A percentile compares a stretch with the other conserved stretches of the same genome.
phyloP scores from a whole-genome alignment of 2,888 invertebrate species.

The Eumerus sabulonum region DNA sequence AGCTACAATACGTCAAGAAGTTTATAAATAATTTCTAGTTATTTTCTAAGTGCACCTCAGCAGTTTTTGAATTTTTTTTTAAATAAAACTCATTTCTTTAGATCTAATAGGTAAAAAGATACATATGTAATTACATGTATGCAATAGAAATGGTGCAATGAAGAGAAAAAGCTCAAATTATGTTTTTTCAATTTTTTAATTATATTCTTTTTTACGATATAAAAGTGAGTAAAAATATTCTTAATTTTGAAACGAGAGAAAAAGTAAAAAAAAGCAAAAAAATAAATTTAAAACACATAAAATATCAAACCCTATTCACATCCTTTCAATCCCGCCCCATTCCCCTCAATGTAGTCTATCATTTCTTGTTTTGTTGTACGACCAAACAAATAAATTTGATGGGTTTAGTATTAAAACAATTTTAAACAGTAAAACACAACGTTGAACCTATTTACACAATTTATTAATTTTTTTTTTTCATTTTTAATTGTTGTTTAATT shows the following conservation, averaged over 20 bases:
- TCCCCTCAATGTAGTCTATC: slow-evolving; percentile 80
- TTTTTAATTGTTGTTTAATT: slow-evolving; percentile 3
- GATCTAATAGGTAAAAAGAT: slow-evolving; percentile 29
- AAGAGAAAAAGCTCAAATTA: slow-evolving; percentile 79
- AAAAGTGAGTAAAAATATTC: slow-evolving; percentile 55
- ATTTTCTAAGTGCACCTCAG: slow-evolving; percentile 70
- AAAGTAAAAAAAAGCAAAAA: slow-evolving; percentile 63
- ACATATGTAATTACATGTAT: slow-evolving; percentile 28
- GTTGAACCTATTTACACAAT: slow-evolving; percentile 68
- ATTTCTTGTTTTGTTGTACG: slow-evolving; percentile 73
- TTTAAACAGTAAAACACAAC: slow-evolving; percentile 45
- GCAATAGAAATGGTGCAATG: slow-evolving; percentile 78
- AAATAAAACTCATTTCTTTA: slow-evolving; percentile 29
- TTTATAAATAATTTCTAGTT: slow-evolving; percentile 34
- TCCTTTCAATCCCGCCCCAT: slow-evolving; percentile 77
- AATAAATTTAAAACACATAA: slow-evolving; percentile 71
- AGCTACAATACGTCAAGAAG: slow-evolving; percentile 41
- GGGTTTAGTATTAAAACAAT: slow-evolving; percentile 18
- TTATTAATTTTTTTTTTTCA: slow-evolving; percentile 3
- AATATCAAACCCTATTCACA: slow-evolving; percentile 73
- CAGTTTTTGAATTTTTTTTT: not conserved
- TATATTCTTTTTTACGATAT: slow-evolving; percentile 55
- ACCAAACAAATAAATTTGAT: slow-evolving; percentile 38
- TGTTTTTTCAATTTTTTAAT: slow-evolving; percentile 68
- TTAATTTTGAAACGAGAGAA: slow-evolving; percentile 66